Conservation (phyloP, 2,888 invertebrate genomes). For the Tetramorium bicarinatum region DNA sequence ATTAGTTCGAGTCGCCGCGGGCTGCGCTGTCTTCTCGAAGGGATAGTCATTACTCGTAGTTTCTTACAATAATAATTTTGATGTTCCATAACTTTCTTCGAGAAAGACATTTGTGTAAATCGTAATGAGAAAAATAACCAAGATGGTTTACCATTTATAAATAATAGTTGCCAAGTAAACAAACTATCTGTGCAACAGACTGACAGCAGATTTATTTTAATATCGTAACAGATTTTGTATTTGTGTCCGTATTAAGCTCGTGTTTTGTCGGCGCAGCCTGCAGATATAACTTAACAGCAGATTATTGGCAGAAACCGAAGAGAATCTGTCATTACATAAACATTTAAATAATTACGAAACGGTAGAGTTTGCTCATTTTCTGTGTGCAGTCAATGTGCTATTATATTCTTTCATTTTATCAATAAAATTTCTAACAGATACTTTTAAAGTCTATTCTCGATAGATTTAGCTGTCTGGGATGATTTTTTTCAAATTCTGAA, state of each 20-base stretch:
- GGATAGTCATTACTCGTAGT: conserved; percentile 9
- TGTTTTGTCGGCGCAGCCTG: too few species aligned
- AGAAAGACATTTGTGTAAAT: neutral
- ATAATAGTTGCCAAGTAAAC: neutral
- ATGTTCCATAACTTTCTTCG: neutral
- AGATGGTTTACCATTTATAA: neutral
- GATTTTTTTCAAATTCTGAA: neutral
- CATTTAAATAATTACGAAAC: too few species aligned
- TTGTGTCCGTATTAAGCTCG: too few species aligned
- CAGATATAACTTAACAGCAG: too few species aligned
- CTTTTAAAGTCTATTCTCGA: neutral
- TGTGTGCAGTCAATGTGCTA: too few species aligned
- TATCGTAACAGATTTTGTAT: too few species aligned
- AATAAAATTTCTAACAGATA: neutral
- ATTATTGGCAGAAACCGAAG: too few species aligned
- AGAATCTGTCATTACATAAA: too few species aligned
- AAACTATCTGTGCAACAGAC: neutral
- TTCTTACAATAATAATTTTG: neutral
- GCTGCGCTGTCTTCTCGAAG: conserved; percentile 42
- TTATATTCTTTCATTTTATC: neutral
- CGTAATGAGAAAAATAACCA: neutral
- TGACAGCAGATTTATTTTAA: too few species aligned
- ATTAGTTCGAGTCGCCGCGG: conserved; percentile 72
- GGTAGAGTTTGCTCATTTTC: too few species aligned
- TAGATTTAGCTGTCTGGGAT: neutral